These are phyloP conservation scores for Leptocoma aspasia DNA, from an alignment of 2,113 vertebrate genomes.

Conservation along the genomic window DNA sequence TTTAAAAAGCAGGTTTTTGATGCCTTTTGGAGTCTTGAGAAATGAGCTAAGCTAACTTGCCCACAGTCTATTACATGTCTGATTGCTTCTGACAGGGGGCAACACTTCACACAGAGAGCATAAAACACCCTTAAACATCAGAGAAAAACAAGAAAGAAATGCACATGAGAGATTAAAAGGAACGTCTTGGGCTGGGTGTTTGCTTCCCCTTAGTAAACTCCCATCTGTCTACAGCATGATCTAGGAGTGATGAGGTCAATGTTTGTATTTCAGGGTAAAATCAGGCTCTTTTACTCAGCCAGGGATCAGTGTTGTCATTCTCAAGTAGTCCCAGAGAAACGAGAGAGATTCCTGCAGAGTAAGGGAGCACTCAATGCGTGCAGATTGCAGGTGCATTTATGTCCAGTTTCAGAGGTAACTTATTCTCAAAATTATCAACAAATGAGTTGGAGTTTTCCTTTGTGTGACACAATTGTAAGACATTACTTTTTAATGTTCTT, in stretches of 20 bases:
- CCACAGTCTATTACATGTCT: background rate
- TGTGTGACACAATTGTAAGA: background rate
- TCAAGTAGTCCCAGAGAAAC: background rate
- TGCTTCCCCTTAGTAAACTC: background rate
- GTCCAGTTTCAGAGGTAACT: background rate
- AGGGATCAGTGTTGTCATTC: background rate
- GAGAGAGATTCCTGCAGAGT: background rate
- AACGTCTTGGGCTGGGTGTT: background rate
- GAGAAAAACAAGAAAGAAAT: background rate
- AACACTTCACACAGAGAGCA: conserved; percentile 32
- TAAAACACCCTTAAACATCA: background rate
- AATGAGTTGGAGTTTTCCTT: background rate
- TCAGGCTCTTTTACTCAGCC: background rate
- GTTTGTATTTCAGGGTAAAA: background rate
- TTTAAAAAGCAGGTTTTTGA: conserved; percentile 26
- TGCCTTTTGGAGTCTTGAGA: conserved; percentile 32
- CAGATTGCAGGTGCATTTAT: background rate
- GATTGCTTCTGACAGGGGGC: conserved; percentile 26
- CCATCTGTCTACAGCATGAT: background rate
- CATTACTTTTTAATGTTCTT: background rate
- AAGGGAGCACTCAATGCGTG: accelerated
- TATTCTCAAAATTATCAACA: background rate
- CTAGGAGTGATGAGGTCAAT: background rate
- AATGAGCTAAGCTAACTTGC: background rate
- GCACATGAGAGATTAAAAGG: background rate